Conservation (phyloP, 2,888 invertebrate genomes). For the Stegophylla sp. region DNA sequence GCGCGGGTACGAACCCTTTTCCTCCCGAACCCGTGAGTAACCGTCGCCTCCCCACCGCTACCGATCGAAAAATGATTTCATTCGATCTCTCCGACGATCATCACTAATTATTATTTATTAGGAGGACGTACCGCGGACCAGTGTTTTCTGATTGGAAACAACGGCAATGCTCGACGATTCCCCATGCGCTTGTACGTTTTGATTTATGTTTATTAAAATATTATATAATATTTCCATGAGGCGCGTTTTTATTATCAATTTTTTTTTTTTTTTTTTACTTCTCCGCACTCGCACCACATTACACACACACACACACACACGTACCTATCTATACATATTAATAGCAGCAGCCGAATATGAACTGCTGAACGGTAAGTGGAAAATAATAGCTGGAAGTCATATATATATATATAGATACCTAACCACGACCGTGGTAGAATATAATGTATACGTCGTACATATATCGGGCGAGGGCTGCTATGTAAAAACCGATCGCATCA, state of each 20-base stretch:
- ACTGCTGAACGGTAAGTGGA: slow-evolving; percentile 40
- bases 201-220: slow-evolving; percentile 53
- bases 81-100: no score
- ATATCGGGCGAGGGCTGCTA: slow-evolving; percentile 22
- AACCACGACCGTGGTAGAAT: slow-evolving; percentile 7
- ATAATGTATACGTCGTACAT: not conserved
- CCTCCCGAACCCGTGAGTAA: no score
- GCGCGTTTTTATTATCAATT: not conserved
- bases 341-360: no score
- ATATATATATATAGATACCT: no score
- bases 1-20: no score
- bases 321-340: no score
- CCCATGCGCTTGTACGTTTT: no score
- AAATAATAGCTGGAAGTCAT: slow-evolving; percentile 56
- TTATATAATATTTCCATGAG: slow-evolving; percentile 2
- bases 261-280: no score
- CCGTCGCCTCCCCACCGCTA: no score
- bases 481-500: slow-evolving; percentile 41
- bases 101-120: no score
- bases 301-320: no score
- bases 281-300: not conserved
- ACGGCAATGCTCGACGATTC: not conserved
- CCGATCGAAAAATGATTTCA: no score
- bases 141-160: slow-evolving; percentile 19
- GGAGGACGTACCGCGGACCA: not conserved